Evolutionary conservation across 2,113 vertebrate species (phyloP).

Genomic region (Eolophus roseicapilla): DNA sequence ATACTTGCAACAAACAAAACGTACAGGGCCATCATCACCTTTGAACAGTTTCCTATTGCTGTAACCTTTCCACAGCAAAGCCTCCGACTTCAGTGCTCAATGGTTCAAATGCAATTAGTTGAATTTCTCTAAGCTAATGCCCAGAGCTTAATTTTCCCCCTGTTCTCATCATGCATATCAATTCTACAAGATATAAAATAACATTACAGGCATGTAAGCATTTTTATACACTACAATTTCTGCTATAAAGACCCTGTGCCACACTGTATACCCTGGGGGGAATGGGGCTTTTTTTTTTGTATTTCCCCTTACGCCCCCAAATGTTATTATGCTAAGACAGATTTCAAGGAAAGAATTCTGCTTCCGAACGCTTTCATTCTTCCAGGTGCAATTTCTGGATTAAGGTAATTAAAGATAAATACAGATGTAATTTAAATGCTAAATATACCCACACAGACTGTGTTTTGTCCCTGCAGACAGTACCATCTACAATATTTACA

Average conservation of each 20-base stretch:
- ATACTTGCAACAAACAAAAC: neutral
- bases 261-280: neutral
- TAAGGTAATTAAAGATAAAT: conserved; percentile 28
- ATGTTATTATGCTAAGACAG: neutral
- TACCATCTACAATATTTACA: neutral
- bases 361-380: neutral
- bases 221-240: neutral
- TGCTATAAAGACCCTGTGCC: neutral
- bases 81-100: neutral
- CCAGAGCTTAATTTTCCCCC: neutral
- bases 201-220: neutral
- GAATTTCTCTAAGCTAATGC: neutral
- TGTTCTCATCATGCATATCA: neutral
- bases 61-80: neutral
- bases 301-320: neutral
- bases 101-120: neutral
- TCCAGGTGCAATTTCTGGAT: neutral
- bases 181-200: neutral
- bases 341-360: neutral
- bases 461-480: neutral
- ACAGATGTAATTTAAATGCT: neutral
- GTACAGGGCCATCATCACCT: neutral
- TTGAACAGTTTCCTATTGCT: neutral
- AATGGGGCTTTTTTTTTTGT: neutral
- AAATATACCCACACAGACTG: neutral